Conservation (phyloP, 2,113 vertebrate genomes). For the Alosa alosa region DNA sequence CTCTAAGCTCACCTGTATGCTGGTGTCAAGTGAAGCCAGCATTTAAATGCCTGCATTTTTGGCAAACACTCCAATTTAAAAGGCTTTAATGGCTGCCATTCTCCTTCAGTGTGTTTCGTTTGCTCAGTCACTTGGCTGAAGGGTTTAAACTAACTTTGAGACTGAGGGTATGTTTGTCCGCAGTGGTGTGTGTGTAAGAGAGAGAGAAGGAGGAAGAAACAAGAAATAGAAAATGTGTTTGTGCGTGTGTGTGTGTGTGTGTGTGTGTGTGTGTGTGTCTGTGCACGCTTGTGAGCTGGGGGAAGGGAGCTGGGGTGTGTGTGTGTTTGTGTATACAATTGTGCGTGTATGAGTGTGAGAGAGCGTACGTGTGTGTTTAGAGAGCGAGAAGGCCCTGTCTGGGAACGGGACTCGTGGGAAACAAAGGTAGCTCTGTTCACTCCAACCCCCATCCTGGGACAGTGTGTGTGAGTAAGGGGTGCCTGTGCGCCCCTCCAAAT, state of each 20-base stretch:
- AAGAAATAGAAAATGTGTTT: background rate
- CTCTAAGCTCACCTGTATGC: background rate
- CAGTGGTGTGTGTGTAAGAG: conserved; percentile 11
- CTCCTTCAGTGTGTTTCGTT: conserved; percentile 51
- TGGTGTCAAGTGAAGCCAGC: background rate
- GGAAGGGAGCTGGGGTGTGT: background rate
- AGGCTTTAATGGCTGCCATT: conserved; percentile 56
- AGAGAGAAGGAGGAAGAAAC: background rate
- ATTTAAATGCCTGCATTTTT: conserved; percentile 30
- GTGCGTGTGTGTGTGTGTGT: conserved; percentile 18
- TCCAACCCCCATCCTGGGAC: conserved; percentile 48
- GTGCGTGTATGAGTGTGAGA: background rate
- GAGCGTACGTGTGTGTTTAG: conserved; percentile 58
- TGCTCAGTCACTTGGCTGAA: conserved; percentile 50
- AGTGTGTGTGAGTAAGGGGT: conserved; percentile 36
- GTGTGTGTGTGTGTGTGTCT: conserved; percentile 25
- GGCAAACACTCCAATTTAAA: conserved; percentile 49
- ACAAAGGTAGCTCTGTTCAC: conserved; percentile 69
- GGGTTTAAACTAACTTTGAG: conserved; percentile 62
- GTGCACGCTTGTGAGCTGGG: conserved; percentile 29
- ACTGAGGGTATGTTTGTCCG: background rate
- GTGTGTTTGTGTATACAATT: background rate
- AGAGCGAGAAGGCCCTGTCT: conserved; percentile 63
- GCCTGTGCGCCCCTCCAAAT: background rate
- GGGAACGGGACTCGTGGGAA: conserved; percentile 64